Base-by-base conservation (phyloP, 2,888 invertebrate species). In the Lochmaea crataegi region DNA sequence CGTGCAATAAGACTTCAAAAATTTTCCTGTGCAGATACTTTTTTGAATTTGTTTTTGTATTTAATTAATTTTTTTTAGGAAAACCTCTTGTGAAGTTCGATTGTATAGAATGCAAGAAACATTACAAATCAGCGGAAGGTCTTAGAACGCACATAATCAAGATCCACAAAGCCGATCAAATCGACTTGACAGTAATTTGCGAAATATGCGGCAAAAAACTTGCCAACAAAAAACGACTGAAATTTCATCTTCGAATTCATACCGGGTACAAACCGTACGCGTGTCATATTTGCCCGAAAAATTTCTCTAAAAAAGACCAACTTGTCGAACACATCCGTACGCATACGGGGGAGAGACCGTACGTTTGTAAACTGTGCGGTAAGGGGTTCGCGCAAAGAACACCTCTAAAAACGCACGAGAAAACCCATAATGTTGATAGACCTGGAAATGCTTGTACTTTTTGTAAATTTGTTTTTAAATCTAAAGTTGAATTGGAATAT, bases 61-160 rank as follows among this genome's bases (percentile, higher is more conserved):
- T n/a, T 48, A 48, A 48, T 48, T 48, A 2, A 1, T 48, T 16
- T 61, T 16, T 61, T 61, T 38, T 11, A 63, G 61, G 81, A 48
- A 78, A 78, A 73, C 78, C 85, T 82, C 1, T 82, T 73, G n/a
- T 81, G 81, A 22, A 87, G 84, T 78, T 80, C 75, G 79, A 82
- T 69, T 90, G 90, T 68, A 82, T 87, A 0, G 86, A 87, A 14
- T 90, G 90, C 75, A 85, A 85, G 0, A 83, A 87, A 38, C 82
- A 84, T 42, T 87, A 86, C 73, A 80, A 82, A 3, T 80, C 85
- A 1, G 80, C 81, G 12, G 79, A 83, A 16, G 85, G 85, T 58
- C 75, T 83, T 5, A 84, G 79, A 70, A 79, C 84, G 14, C 89
- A 89, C 72, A 88, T 86, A 1, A 83, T 87, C 32, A 72, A 69